A percentile compares a stretch with the other conserved stretches of the same genome.
These are phyloP conservation scores for Cryptocephalus moraei DNA, from an alignment of 2,888 invertebrate species.

Conservation along the genomic window DNA sequence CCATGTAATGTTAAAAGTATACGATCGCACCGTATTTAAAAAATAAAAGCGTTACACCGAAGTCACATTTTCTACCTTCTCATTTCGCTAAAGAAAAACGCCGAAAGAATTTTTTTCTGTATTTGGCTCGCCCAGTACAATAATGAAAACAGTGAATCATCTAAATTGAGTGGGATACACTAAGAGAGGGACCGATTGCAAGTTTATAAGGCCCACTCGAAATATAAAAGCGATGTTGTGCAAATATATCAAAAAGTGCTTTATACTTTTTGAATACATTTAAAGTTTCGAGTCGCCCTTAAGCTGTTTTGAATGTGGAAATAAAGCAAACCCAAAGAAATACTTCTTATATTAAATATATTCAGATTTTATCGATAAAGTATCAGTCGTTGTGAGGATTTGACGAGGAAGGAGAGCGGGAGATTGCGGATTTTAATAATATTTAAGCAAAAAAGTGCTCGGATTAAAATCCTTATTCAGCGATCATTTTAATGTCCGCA, in stretches of 20 bases:
- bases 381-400: neutral
- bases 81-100: too few relatives aligned
- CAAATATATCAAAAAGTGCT: constrained; percentile 24
- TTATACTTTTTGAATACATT: constrained; percentile 25
- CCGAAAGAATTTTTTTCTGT: too few relatives aligned
- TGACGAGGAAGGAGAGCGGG: too few relatives aligned
- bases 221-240: constrained; percentile 13
- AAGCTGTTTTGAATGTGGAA: constrained; percentile 25
- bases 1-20: too few relatives aligned
- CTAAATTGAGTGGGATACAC: constrained; percentile 1
- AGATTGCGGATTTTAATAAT: too few relatives aligned
- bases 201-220: constrained; percentile 5
- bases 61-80: too few relatives aligned
- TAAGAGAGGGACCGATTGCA: neutral
- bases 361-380: constrained; percentile 16
- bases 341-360: constrained; percentile 17
- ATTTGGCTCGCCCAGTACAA: too few relatives aligned
- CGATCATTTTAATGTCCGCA: too few relatives aligned
- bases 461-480: too few relatives aligned
- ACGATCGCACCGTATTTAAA: too few relatives aligned
- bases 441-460: too few relatives aligned
- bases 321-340: constrained; percentile 16
- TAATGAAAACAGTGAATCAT: neutral
- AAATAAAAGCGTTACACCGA: too few relatives aligned
- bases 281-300: constrained; percentile 20